Evolutionary conservation across 1,140 invertebrate species (phyloP), one percentile per base, ranked within the genome.

Genomic region (Rhagoletis zephyria): DNA sequence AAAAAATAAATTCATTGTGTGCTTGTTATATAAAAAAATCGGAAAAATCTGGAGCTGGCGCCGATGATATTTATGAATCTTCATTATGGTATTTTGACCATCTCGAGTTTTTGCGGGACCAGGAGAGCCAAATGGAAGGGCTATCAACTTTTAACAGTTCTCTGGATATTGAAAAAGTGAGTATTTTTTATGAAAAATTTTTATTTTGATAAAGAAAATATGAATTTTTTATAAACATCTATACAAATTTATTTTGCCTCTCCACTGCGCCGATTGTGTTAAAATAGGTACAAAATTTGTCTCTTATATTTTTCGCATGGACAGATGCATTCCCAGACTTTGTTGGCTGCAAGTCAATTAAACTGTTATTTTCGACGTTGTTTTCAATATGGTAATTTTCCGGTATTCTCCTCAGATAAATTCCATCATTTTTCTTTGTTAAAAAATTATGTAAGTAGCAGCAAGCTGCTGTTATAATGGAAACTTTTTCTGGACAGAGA

Each of bases 41-140:
- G 14, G n/a, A 86, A 63, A 86, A 56, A 42, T 86, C 85, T 19
- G 48, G 85, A 86, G 85, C 85, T 19, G 85, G 85, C 16, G 19
- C 42, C 3, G 85, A 59, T 60, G 85, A 56, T 60, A 19, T 86
- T n/a, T 86, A 86, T 86, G 42, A 6, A 86, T 51, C 85, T 19
- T 19, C 14, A 5, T 16, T 86, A 40, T 86, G 85, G 85, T 86
- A 86, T 45, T 86, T 86, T 63, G 85, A 86, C 9, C 42, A 16
- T 4, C 56, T 86, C 14, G 56, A 42, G 9, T 56, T 86, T 60
- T 86, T 86, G 42, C 16, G 42, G 3, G 1, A 86, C 85, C 51
- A 86, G 19, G 48, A 86, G 56, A 19, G 9, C 12, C 56, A 6
- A 40, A 16, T 77, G 4, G 74, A 77, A 40, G 74, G 42, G 7